Evolutionary conservation across 2,888 invertebrate species (phyloP).

Genomic region (Drosophila austrosaltans): DNA sequence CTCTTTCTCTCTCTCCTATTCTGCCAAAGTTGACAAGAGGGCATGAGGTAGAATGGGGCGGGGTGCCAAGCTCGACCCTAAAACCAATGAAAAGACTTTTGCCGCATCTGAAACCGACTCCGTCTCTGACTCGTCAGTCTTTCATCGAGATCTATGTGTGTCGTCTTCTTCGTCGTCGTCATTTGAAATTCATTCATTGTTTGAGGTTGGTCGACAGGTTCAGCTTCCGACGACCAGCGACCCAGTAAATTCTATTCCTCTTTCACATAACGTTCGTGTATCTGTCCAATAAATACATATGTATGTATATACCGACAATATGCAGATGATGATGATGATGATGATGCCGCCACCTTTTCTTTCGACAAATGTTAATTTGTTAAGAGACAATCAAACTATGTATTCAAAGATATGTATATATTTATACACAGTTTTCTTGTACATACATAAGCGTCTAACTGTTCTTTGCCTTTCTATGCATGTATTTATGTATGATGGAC

Average conservation of each 20-base stretch:
- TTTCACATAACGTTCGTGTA: constrained; percentile 18
- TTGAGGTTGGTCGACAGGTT: constrained; percentile 26
- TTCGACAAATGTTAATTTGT: constrained; percentile 67
- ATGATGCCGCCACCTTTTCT: constrained; percentile 47
- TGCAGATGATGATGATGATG: constrained; percentile 42
- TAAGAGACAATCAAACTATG: constrained; percentile 35
- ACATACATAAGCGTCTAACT: constrained; percentile 41
- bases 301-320: constrained; percentile 30
- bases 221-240: constrained; percentile 27
- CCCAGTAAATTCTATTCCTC: constrained; percentile 52
- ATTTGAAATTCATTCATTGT: constrained; percentile 55
- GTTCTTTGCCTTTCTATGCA: constrained; percentile 59
- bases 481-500: too few relatives aligned
- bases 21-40: neutral
- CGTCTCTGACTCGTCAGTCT: constrained; percentile 10
- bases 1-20: neutral
- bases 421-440: constrained; percentile 6
- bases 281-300: constrained; percentile 20
- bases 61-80: neutral
- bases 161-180: constrained; percentile 22
- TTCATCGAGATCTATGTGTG: constrained; percentile 21
- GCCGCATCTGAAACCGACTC: neutral
- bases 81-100: constrained; percentile 5
- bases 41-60: neutral
- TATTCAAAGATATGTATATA: neutral